Base-by-base conservation (phyloP, 2,888 invertebrate species). In the Xestoiulus laeticollis region DNA sequence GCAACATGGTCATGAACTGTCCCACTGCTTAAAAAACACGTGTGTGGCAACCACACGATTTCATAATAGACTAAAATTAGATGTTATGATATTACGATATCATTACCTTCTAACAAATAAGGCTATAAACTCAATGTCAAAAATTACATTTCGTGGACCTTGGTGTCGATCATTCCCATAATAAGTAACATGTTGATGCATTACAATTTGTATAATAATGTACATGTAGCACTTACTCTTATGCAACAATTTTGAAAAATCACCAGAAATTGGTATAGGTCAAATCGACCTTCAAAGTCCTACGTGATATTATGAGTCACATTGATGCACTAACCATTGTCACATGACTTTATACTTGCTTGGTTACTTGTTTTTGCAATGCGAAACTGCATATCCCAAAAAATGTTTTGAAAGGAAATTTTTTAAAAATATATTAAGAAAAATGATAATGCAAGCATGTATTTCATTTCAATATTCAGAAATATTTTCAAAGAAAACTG, bases 1-100 rank as follows among this genome's bases (percentile, higher is more conserved):
- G 8, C 12, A 8, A 26, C n/a, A 22, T 26, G 68, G n/a, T 68
- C 68, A 8, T 26, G 68, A 68, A 26, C 26, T 14, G 68, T 26
- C 26, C 8, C 10, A 26, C 68, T 22, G 19, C 59, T n/a, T 59
- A 59, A 59, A 22, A 59, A 68, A 68, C 68, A 68, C 26, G 5
- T 8, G 68, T 26, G 68, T 68, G 68, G 68, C 68, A 68, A 68
- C n/a, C 19, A 6, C 10, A 10, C 12, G 26, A 68, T 68, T 68
- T 68, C 68, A 68, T 68, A 68, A 68, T 26, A 26, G 68, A 68
- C 68, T 68, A 68, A 68, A 68, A 68, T 68, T 68, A 68, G 68
- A 68, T 26, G 68, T 68, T 12, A n/a, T 59, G 68, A 68, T 68
- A 26, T 68, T 68, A 68, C 68, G 68, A 68, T 68, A 68, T 8